Percentiles rank a stretch among this genome's conserved stretches.
These are phyloP conservation scores for Pampusana beccarii DNA, from an alignment of 2,113 vertebrate species.

Conservation along the genomic window DNA sequence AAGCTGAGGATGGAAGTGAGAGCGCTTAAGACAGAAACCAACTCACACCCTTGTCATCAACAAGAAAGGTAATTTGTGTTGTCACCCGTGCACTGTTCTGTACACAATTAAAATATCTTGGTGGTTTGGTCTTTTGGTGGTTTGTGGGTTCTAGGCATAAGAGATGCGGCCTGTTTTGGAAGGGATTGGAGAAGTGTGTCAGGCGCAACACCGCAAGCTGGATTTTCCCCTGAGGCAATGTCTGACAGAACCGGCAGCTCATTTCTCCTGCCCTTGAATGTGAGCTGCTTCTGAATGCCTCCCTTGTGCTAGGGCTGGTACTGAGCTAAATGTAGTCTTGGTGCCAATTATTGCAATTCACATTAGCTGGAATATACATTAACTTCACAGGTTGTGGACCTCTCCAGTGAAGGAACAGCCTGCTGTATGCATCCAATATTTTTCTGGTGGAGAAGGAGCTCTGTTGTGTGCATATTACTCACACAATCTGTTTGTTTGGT, in stretches of 20 bases:
- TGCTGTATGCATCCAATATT: slow-evolving; percentile 22
- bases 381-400: not conserved
- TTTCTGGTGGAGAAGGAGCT: slow-evolving; percentile 9
- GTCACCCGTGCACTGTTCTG: accelerated
- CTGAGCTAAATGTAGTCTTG: slow-evolving; percentile 18
- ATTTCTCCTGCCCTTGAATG: slow-evolving; percentile 21
- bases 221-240: not conserved
- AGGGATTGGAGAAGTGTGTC: not conserved
- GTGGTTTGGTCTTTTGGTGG: not conserved
- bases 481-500: not conserved
- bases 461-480: not conserved
- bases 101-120: not conserved
- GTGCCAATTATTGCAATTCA: slow-evolving; percentile 34
- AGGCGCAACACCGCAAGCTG: not conserved
- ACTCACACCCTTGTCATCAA: not conserved
- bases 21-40: not conserved
- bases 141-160: not conserved
- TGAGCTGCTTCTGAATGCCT: slow-evolving; percentile 45
- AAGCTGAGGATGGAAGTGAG: not conserved
- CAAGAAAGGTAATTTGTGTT: not conserved
- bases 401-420: not conserved
- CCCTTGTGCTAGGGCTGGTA: slow-evolving; percentile 35
- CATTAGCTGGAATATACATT: slow-evolving; percentile 56
- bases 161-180: not conserved
- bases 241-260: slow-evolving; percentile 43